Evolutionary conservation across 2,797 vertebrate genomes (phyloP).

Genomic region (Bryconaethiops microstoma): DNA sequence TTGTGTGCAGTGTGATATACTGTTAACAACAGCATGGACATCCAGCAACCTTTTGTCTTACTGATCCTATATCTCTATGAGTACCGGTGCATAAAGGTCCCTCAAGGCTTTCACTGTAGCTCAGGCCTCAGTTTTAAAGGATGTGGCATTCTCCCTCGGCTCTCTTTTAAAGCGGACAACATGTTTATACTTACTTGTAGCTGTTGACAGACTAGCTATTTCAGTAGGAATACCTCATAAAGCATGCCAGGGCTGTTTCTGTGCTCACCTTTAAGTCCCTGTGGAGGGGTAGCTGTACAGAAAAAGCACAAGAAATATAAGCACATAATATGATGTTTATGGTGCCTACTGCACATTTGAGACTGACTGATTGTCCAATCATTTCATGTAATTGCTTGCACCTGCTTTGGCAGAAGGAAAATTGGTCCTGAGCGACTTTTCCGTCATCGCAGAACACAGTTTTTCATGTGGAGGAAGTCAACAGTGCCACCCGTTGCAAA

Average conservation of each 20-base stretch:
- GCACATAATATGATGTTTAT: constrained; percentile 53
- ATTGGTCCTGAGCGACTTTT: constrained; percentile 56
- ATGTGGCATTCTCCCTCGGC: constrained; percentile 29
- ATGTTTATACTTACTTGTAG: constrained; percentile 51
- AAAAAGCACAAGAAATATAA: constrained; percentile 47
- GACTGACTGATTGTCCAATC: constrained; percentile 57
- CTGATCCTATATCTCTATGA: constrained; percentile 18
- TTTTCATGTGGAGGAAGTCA: constrained; percentile 46
- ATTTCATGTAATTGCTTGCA: constrained; percentile 57
- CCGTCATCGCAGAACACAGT: constrained; percentile 43
- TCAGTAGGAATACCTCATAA: constrained; percentile 51
- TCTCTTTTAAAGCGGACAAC: constrained; percentile 50
- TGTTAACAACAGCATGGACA: background rate
- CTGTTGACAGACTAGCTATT: constrained; percentile 38
- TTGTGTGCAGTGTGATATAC: background rate
- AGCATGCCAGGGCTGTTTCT: constrained; percentile 44
- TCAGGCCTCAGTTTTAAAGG: constrained; percentile 45
- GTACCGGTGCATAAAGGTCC: constrained; percentile 1
- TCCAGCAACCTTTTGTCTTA: background rate
- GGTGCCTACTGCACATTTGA: constrained; percentile 50
- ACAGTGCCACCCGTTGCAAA: constrained; percentile 41
- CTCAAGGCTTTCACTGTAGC: constrained; percentile 1
- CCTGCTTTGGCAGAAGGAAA: constrained; percentile 54
- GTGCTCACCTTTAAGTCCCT: constrained; percentile 47
- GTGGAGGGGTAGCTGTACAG: constrained; percentile 37